Evolutionary conservation across 2,888 invertebrate genomes (phyloP).

Genomic region (Ormyrus labotus): DNA sequence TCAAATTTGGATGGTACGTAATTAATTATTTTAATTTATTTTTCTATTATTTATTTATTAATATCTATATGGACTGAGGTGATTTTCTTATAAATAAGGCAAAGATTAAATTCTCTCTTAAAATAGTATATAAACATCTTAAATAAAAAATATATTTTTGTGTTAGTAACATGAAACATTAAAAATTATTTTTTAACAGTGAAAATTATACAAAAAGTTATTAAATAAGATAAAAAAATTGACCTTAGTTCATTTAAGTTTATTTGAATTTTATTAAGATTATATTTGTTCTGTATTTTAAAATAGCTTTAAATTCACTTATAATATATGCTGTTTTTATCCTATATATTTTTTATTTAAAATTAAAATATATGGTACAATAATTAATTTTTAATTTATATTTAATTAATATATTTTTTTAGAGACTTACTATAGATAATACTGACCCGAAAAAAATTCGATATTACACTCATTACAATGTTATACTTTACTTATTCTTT

Average conservation of each 20-base stretch:
- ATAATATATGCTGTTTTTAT: too few relatives aligned
- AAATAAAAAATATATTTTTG: not conserved
- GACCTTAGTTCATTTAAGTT: too few relatives aligned
- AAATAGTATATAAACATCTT: too few relatives aligned
- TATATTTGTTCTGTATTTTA: too few relatives aligned
- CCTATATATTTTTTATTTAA: too few relatives aligned
- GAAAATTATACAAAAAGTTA: too few relatives aligned
- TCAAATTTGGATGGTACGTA: constrained; percentile 38
- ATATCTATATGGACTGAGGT: too few relatives aligned
- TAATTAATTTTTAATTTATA: not conserved
- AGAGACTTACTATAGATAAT: constrained; percentile 11
- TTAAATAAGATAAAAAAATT: not conserved
- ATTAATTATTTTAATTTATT: constrained; percentile 7
- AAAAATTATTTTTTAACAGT: not conserved
- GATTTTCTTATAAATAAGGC: too few relatives aligned
- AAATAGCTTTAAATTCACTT: too few relatives aligned
- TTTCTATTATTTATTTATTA: not conserved
- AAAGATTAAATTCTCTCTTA: too few relatives aligned
- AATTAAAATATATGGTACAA: too few relatives aligned
- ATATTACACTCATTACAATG: constrained; percentile 78
- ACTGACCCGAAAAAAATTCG: not conserved
- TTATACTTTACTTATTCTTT: constrained; percentile 84
- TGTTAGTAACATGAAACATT: not conserved
- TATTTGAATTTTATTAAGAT: too few relatives aligned
- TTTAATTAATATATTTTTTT: constrained; percentile 44